A percentile compares a stretch with the other conserved stretches of the same genome.
phyloP scores from a whole-genome alignment of 1,140 invertebrate genomes.

The Lucilia sericata region DNA sequence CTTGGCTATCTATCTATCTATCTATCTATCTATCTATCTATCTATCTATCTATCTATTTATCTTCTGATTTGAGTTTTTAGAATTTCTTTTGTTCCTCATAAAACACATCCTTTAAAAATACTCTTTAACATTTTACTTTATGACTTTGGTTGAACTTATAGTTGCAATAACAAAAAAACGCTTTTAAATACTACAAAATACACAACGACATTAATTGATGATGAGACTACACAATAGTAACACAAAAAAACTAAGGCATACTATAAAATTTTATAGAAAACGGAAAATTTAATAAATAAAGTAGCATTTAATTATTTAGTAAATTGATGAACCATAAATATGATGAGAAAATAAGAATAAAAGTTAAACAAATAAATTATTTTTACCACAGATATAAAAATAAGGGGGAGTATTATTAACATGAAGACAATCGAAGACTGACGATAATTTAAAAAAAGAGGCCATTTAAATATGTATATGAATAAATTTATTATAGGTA shows the following conservation, averaged over 20 bases:
- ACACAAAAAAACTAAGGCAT: not conserved
- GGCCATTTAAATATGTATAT: too few species aligned
- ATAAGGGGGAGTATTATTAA: not conserved
- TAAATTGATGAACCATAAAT: slow-evolving; percentile 28
- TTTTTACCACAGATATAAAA: not conserved
- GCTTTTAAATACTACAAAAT: not conserved
- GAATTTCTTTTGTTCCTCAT: too few species aligned
- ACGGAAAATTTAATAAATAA: slow-evolving; percentile 15
- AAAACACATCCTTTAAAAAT: too few species aligned
- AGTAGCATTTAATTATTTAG: slow-evolving; percentile 20
- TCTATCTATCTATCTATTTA: too few species aligned
- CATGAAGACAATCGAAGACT: not conserved
- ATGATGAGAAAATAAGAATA: not conserved
- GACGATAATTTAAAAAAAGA: too few species aligned
- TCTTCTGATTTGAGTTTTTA: too few species aligned
- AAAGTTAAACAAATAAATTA: not conserved
- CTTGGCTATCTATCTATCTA: too few species aligned
- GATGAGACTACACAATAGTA: not conserved
- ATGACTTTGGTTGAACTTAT: not conserved
- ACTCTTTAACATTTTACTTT: not conserved
- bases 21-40: too few species aligned
- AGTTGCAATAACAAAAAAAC: not conserved
- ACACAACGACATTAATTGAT: not conserved
- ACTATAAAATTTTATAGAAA: not conserved
- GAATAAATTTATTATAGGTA: too few species aligned